Base-by-base conservation (phyloP, 2,113 vertebrate genomes). In the Neoarius graeffei region DNA sequence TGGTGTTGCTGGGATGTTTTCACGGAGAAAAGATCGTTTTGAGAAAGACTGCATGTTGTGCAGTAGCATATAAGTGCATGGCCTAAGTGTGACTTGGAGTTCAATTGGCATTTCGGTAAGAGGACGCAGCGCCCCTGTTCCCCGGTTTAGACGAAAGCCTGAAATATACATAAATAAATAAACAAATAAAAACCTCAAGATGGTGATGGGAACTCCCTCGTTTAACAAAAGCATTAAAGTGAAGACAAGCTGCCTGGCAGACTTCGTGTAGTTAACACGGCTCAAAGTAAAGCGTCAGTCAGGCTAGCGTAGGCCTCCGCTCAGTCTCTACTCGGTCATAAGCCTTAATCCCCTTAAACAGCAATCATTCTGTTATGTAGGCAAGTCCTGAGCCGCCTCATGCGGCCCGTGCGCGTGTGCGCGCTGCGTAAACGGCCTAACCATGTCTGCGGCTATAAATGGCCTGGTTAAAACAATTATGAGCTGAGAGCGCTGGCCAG, bases 291-390 rank as follows among this genome's bases (percentile, higher is more conserved):
- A 88, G 87, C 57, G 50, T 69, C 19, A 25, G 42, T 62, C 66
- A 52, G 86, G 30, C 86, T 88, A 57, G 52, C 69, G 79, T 30
- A 69, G 83, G 80, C 80, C 77, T 69, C 85, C 74, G 17, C n/a
- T 85, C 81, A 8, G 74, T 86, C 89, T 89, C 85, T 19, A 9
- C 73, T 64, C 64, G 10, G 54, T 84, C 62, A 85, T 85, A 56
- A 86, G 73, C 85, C 60, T 74, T 87, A 90, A 90, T 90, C 83
- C 83, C 87, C 82, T 87, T 82, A 87, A 90, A 88, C 87, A 90
- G 85, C 89, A 90, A 90, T 87, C 88, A 87, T 76, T 81, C 54
- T 74, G 86, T 88, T 85, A 69, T 8, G 85, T 27, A 82, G 87
- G 77, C 87, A 84, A 86, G 85, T 62, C 84, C 85, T 77, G 85